Conservation (phyloP, 2,113 vertebrate genomes). For the Syrrhaptes paradoxus region DNA sequence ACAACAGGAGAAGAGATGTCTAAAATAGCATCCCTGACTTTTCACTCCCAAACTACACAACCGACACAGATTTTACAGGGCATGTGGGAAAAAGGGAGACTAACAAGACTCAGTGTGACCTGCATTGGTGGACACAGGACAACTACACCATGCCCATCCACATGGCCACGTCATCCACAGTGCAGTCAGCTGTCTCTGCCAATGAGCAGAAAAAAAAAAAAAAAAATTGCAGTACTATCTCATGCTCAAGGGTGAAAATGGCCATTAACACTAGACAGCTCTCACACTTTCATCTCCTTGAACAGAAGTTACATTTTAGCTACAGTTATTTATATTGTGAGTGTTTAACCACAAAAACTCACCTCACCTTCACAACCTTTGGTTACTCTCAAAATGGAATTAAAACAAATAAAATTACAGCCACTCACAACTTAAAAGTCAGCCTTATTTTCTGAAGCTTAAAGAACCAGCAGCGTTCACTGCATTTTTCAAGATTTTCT, state of each 20-base stretch:
- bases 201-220: not conserved
- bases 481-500: not conserved
- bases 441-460: not conserved
- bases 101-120: not conserved
- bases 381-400: not conserved
- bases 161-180: not conserved
- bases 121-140: not conserved
- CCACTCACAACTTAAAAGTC: not conserved
- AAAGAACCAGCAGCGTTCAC: not conserved
- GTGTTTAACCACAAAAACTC: slow-evolving; percentile 30
- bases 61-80: not conserved
- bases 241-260: not conserved
- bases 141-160: not conserved
- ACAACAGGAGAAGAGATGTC: not conserved
- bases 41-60: not conserved
- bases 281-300: not conserved
- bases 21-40: not conserved
- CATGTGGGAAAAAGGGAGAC: not conserved
- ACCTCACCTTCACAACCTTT: not conserved
- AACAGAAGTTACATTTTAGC: slow-evolving; percentile 33
- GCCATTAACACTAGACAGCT: not conserved
- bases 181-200: not conserved
- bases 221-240: not conserved
- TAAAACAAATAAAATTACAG: not conserved
- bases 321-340: slow-evolving; percentile 8